These are phyloP conservation scores for Corapipo altera DNA, from an alignment of 2,113 vertebrate genomes.

Conservation along the genomic window DNA sequence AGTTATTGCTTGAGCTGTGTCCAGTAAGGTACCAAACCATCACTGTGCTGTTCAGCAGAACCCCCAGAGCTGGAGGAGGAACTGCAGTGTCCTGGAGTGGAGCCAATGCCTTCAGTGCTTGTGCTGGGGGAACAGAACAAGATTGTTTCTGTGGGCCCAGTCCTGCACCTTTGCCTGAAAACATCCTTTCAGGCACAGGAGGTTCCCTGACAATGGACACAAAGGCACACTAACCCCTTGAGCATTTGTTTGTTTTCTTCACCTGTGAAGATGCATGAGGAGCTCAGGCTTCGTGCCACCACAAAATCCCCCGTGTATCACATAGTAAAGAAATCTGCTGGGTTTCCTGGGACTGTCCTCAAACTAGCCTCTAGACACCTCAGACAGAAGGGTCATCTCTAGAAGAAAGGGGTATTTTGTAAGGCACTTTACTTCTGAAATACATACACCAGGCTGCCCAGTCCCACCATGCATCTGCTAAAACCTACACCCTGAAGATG, in stretches of 20 bases:
- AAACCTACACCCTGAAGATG: neutral
- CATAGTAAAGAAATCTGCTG: neutral
- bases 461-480: neutral
- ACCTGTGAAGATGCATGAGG: neutral
- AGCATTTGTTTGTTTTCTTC: neutral
- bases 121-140: neutral
- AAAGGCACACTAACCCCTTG: neutral
- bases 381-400: neutral
- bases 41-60: neutral
- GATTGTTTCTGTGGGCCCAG: neutral
- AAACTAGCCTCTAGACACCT: neutral
- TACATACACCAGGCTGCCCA: neutral
- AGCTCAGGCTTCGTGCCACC: neutral
- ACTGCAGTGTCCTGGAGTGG: fast-evolving
- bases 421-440: neutral
- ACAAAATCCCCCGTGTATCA: neutral
- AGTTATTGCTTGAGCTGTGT: neutral
- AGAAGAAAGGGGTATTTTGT: neutral
- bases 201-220: neutral
- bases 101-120: neutral
- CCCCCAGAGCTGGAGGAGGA: neutral
- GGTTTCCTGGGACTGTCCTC: neutral
- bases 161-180: neutral
- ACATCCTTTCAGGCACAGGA: neutral
- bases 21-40: neutral